Evolutionary conservation across 2,797 vertebrate genomes (phyloP).

Genomic region (Chelidonichthys spinosus): DNA sequence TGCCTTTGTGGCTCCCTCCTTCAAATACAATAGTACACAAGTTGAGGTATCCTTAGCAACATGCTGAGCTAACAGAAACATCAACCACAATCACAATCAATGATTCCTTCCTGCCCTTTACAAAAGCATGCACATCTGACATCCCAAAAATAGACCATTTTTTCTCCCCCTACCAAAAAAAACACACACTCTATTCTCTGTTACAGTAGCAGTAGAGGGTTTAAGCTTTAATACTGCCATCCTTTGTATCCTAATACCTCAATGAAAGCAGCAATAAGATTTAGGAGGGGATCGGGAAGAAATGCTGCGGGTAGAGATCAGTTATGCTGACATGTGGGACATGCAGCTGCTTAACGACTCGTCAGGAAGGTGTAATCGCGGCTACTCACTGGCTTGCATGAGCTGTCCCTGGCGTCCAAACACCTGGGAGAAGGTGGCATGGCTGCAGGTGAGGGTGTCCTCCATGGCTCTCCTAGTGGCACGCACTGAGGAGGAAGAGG

Average conservation of each 20-base stretch:
- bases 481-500: conserved; percentile 36
- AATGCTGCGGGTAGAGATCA: conserved; percentile 48
- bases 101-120: conserved; percentile 19
- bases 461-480: conserved; percentile 79
- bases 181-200: conserved; percentile 12
- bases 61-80: conserved; percentile 43
- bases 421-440: conserved; percentile 87
- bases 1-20: conserved; percentile 1
- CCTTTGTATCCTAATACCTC: conserved; percentile 8
- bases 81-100: conserved; percentile 12
- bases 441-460: conserved; percentile 86
- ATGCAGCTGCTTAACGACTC: conserved; percentile 41
- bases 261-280: conserved; percentile 38
- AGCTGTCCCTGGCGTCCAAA: conserved; percentile 88
- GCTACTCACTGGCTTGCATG: conserved; percentile 87
- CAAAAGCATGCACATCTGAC: conserved; percentile 20
- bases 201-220: conserved; percentile 15
- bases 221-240: not conserved
- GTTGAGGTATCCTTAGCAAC: conserved; percentile 28
- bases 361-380: conserved; percentile 24
- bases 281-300: conserved; percentile 25
- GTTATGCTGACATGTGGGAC: conserved; percentile 47
- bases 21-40: conserved; percentile 25
- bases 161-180: not conserved
- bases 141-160: conserved; percentile 28